Evolutionary conservation across 2,888 invertebrate species (phyloP), one percentile per base, ranked within the genome.

Genomic region (Eupithecia dodoneata): DNA sequence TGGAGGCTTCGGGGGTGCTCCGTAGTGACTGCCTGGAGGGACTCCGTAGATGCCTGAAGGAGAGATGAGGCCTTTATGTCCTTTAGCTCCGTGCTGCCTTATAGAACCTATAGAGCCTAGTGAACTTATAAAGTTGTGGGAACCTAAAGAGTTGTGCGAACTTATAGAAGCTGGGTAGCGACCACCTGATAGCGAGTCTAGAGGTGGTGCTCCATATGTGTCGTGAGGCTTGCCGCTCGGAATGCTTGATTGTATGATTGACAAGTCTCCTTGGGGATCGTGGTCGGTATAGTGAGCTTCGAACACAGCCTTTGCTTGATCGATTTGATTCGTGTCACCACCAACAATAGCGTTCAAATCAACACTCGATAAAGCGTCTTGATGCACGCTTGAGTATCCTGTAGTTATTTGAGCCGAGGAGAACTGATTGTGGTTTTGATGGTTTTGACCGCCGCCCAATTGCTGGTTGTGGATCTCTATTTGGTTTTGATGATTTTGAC

Each of bases 21-120:
- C 95, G 65, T 95, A 95, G 79, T 94, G 93, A 71, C 95, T 92
- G 52, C 95, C 95, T 0, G 96, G 95, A 47, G 96, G 96, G 0
- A 96, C 96, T 0, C 96, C 96, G 84, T 96, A 97, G 18, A 95
- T 85, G 1, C 96, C 96, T 76, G 96, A 96, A 3, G 96, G 96
- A 2, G 96, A 96, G 9, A 95, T 89, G n/a, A 96, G 87, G 0
- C 96, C 96, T 86, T 94, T 94, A 55, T 96, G 86, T 0, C 96
- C 96, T 86, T 94, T 94, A 55, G 93, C 93, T 1, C 94, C 94
- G 52, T 93, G 92, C 55, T 94, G 94, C 77, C 95, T 87, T 12
- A 90, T 70, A 0, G 45, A 69, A 42, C 66, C 42, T 13, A 69
- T 45, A 44, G 67, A 69, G 30, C 95, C 87, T 13, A 90, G 72